Evolutionary conservation across 2,113 vertebrate species (phyloP).

Genomic region (Marmota monax): DNA sequence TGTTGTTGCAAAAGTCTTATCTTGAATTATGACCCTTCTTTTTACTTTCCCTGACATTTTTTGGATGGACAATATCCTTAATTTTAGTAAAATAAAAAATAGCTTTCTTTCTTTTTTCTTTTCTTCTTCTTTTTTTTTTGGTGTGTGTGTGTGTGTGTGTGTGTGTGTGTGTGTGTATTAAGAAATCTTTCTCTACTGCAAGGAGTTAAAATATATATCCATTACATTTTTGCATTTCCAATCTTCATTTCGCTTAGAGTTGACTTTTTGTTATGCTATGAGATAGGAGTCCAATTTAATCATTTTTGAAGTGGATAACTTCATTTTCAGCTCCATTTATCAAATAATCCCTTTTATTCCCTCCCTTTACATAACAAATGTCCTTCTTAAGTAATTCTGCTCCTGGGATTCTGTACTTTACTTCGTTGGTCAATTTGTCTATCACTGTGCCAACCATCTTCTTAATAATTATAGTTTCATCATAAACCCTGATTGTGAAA

Average conservation of each 20-base stretch:
- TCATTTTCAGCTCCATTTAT: not conserved
- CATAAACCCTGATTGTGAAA: not conserved
- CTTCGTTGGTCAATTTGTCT: not conserved
- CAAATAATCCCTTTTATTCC: not conserved
- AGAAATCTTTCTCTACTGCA: not conserved
- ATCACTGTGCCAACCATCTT: not conserved
- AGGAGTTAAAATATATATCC: slow-evolving; percentile 1
- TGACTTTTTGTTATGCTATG: not conserved
- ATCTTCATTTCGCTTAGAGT: not conserved
- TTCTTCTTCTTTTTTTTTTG: too few relatives aligned
- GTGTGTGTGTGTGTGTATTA: not conserved
- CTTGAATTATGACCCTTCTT: not conserved
- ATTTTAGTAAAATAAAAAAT: not conserved
- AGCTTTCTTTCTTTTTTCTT: slow-evolving; percentile 1
- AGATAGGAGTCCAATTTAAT: not conserved
- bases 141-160: too few relatives aligned
- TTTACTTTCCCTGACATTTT: not conserved
- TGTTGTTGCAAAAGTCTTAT: too few relatives aligned
- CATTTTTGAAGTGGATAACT: not conserved
- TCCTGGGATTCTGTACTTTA: not conserved
- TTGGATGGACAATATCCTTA: not conserved
- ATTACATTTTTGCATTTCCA: not conserved
- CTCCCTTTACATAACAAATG: not conserved
- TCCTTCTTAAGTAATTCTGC: not conserved
- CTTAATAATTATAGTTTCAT: not conserved